A percentile compares a stretch with the other conserved stretches of the same genome.
These are phyloP conservation scores for Tonatia bakeri DNA, from an alignment of 2,113 vertebrate genomes.

Conservation along the genomic window DNA sequence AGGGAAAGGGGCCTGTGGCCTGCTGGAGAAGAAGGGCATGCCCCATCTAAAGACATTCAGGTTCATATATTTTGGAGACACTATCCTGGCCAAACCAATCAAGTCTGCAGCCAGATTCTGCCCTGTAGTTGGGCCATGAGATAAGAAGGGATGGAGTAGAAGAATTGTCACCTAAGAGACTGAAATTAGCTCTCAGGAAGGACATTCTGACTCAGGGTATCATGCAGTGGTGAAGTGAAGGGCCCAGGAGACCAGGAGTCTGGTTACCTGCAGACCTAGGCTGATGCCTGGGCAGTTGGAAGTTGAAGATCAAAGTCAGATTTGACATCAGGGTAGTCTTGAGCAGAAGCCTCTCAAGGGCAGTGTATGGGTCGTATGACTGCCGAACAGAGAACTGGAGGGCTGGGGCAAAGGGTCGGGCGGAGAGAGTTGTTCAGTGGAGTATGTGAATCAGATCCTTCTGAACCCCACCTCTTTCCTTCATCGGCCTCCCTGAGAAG, in stretches of 20 bases:
- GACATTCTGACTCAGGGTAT: neutral
- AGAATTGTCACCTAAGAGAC: neutral
- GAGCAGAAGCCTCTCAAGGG: neutral
- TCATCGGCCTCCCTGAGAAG: neutral
- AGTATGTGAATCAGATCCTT: neutral
- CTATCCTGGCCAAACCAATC: neutral
- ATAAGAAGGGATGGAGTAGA: neutral
- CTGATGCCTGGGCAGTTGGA: neutral
- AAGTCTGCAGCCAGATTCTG: neutral
- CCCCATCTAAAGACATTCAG: neutral
- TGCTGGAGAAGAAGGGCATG: neutral
- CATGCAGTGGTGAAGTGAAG: neutral
- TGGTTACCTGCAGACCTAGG: neutral
- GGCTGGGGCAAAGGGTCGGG: no score
- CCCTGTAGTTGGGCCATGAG: neutral
- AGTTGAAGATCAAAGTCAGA: neutral
- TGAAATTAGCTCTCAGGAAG: neutral
- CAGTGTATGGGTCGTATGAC: neutral
- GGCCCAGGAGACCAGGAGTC: neutral
- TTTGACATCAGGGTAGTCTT: neutral
- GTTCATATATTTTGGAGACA: neutral
- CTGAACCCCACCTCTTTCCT: neutral
- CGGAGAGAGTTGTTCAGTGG: neutral
- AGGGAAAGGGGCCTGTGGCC: neutral
- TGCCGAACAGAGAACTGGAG: neutral